Evolutionary conservation across 2,113 vertebrate species (phyloP).

Genomic region (Zapornia atra): DNA sequence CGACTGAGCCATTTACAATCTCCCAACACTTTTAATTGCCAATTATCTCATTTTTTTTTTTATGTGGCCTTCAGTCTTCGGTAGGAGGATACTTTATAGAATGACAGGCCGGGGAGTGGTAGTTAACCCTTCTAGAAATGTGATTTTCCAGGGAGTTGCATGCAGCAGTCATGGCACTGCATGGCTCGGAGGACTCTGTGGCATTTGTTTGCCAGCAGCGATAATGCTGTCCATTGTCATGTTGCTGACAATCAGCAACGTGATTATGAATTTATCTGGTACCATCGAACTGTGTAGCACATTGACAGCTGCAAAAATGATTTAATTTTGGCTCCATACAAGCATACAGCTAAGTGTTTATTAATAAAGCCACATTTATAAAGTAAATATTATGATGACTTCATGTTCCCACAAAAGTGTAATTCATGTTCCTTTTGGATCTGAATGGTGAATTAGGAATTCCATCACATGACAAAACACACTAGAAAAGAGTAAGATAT

Average conservation of each 20-base stretch:
- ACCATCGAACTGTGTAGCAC: not conserved
- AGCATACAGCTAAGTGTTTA: not conserved
- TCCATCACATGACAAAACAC: not conserved
- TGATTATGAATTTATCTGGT: constrained; percentile 30
- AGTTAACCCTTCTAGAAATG: not conserved
- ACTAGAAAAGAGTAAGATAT: not conserved
- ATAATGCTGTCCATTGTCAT: constrained; percentile 37
- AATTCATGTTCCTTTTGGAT: not conserved
- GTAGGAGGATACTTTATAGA: not conserved
- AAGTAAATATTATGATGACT: constrained; percentile 16
- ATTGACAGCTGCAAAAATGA: constrained; percentile 49
- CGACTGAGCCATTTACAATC: not conserved
- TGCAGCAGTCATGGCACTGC: not conserved
- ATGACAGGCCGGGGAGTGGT: not conserved
- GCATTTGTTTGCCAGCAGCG: constrained; percentile 1
- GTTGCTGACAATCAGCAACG: constrained; percentile 1
- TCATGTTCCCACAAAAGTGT: not conserved
- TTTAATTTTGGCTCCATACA: not conserved
- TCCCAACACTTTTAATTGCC: not conserved
- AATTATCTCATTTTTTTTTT: constrained; percentile 25
- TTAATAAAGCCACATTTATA: constrained; percentile 14
- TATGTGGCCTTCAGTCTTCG: not conserved
- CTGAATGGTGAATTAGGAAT: not conserved
- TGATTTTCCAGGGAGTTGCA: not conserved
- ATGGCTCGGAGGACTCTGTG: not conserved